phyloP scores from a whole-genome alignment of 2,888 invertebrate species.

The Lasioglossum morio region DNA sequence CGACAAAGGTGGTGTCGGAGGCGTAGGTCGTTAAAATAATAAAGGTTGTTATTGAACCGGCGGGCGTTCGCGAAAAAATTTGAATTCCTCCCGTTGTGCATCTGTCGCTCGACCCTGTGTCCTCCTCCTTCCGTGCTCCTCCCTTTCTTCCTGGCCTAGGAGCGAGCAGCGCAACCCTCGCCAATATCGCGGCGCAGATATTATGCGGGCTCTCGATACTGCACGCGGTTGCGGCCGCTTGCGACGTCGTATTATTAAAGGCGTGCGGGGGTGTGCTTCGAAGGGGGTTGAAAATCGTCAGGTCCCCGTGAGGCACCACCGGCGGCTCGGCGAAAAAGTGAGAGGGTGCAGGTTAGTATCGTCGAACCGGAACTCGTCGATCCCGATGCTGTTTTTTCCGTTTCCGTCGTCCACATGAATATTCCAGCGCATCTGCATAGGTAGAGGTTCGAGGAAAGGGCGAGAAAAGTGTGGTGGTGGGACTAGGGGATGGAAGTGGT shows the following conservation, averaged over 20 bases:
- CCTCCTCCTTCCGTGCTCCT: slow-evolving; percentile 28
- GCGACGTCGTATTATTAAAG: slow-evolving; percentile 67
- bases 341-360: slow-evolving; percentile 18
- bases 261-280: slow-evolving; percentile 2
- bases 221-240: slow-evolving; percentile 59
- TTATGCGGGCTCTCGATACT: slow-evolving; percentile 71
- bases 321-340: not conserved
- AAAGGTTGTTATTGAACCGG: slow-evolving; percentile 79
- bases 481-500: not conserved
- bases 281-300: slow-evolving; percentile 9
- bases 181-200: slow-evolving; percentile 69
- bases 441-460: slow-evolving; percentile 56
- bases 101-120: slow-evolving; percentile 72
- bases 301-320: not conserved
- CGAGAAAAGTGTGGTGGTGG: not conserved
- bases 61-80: slow-evolving; percentile 73
- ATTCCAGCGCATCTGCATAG: slow-evolving; percentile 71
- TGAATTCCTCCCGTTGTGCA: slow-evolving; percentile 76
- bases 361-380: slow-evolving; percentile 33
- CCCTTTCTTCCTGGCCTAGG: slow-evolving; percentile 14
- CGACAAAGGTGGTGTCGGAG: slow-evolving; percentile 60
- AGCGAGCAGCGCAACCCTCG: slow-evolving; percentile 52
- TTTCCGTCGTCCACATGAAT: slow-evolving; percentile 64
- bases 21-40: slow-evolving; percentile 80
- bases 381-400: slow-evolving; percentile 64